Conservation (phyloP, 2,113 vertebrate genomes). For the Tetrao urogallus region DNA sequence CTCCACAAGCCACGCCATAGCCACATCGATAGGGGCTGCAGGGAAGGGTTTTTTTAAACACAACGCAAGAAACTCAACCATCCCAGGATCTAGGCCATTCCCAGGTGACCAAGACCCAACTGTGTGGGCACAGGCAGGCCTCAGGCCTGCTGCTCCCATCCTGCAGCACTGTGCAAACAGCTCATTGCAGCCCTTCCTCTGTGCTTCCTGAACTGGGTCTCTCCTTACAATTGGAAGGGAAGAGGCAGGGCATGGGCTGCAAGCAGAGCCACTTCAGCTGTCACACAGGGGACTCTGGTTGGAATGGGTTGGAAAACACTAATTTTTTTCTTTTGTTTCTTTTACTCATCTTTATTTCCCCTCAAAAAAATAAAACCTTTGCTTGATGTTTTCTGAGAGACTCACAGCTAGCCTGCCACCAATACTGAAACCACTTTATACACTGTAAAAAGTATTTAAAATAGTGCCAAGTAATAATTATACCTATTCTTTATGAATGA, state of each 20-base stretch:
- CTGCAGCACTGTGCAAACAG: background rate
- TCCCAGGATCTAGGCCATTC: background rate
- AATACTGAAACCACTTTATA: background rate
- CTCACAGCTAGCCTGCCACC: background rate
- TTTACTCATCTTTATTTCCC: background rate
- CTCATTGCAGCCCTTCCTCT: background rate
- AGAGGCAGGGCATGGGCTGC: background rate
- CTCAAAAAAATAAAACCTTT: background rate
- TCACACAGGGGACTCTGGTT: background rate
- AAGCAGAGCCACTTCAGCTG: background rate
- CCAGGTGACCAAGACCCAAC: background rate
- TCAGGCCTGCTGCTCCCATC: background rate
- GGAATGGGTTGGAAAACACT: background rate
- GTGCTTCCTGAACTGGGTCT: background rate
- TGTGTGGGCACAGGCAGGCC: background rate
- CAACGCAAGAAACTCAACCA: background rate
- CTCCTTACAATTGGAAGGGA: background rate
- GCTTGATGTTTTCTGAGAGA: background rate
- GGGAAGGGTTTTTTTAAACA: background rate
- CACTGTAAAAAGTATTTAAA: background rate
- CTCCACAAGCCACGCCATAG: fast-evolving
- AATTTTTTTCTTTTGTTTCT: background rate
- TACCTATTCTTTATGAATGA: background rate
- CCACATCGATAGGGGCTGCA: fast-evolving
- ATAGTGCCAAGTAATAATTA: background rate